Evolutionary conservation across 2,797 vertebrate species (phyloP).

Genomic region (Echiichthys vipera): DNA sequence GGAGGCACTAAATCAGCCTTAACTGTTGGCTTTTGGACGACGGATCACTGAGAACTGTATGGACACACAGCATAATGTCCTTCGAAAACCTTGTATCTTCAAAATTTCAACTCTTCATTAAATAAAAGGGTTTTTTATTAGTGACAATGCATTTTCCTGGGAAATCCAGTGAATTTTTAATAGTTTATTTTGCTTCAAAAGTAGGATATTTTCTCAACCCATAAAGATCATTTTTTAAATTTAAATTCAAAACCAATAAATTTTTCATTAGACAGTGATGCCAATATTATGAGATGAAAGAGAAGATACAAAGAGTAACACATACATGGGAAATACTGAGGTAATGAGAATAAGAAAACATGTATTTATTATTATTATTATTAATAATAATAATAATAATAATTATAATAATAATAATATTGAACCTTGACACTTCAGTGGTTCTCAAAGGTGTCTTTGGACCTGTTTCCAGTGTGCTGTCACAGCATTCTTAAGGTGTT

Average conservation of each 20-base stretch:
- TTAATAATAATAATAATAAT: too few species aligned
- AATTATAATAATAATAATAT: too few species aligned
- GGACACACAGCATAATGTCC: not conserved
- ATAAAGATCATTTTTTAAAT: not conserved
- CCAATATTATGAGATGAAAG: not conserved
- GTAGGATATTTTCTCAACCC: not conserved
- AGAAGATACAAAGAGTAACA: not conserved
- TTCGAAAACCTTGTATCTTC: not conserved
- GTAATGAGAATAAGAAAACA: not conserved
- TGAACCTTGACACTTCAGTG: too few species aligned
- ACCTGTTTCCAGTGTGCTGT: not conserved
- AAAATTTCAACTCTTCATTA: not conserved
- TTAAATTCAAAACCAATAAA: not conserved
- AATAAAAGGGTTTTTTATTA: not conserved
- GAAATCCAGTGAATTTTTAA: not conserved
- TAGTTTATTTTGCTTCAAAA: not conserved
- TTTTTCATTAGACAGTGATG: not conserved
- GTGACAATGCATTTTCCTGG: not conserved
- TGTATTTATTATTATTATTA: too few species aligned
- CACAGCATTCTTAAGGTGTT: not conserved
- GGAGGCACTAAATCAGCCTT: not conserved
- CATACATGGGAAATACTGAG: not conserved
- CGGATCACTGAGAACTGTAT: not conserved
- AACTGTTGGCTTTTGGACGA: too few species aligned
- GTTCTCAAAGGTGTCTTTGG: not conserved